Conservation (phyloP, 2,113 vertebrate genomes). For the Panthera leo region DNA sequence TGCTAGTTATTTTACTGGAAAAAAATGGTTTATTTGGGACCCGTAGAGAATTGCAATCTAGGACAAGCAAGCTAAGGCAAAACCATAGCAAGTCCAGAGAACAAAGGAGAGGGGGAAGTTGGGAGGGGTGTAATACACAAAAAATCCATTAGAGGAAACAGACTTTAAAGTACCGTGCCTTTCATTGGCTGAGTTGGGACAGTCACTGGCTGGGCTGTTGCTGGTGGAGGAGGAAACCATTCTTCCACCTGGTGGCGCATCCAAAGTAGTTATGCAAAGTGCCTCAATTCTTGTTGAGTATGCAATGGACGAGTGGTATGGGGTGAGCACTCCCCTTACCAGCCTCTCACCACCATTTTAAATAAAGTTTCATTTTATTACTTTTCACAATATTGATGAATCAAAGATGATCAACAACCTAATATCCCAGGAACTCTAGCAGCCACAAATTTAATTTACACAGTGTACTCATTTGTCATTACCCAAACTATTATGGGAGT, state of each 20-base stretch:
- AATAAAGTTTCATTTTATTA: neutral
- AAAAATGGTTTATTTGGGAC: neutral
- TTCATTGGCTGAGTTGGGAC: neutral
- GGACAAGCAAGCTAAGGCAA: neutral
- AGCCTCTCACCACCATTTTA: neutral
- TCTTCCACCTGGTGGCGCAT: neutral
- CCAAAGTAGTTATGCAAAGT: neutral
- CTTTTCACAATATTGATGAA: neutral
- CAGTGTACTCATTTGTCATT: slow-evolving; percentile 74
- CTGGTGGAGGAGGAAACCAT: neutral
- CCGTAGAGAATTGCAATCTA: neutral
- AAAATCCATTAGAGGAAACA: neutral
- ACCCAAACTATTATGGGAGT: slow-evolving; percentile 73
- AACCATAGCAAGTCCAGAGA: neutral
- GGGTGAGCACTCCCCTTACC: neutral
- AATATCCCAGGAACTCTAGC: slow-evolving; percentile 46
- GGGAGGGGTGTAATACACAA: neutral
- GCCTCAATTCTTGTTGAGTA: neutral
- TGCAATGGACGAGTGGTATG: neutral
- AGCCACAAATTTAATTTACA: slow-evolving; percentile 67
- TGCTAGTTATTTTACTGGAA: neutral
- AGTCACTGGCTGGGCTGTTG: neutral
- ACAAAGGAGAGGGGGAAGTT: neutral
- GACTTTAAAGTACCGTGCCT: neutral
- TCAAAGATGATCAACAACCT: slow-evolving; percentile 66